phyloP scores from a whole-genome alignment of 2,888 invertebrate species.

The Eupithecia tripunctaria region DNA sequence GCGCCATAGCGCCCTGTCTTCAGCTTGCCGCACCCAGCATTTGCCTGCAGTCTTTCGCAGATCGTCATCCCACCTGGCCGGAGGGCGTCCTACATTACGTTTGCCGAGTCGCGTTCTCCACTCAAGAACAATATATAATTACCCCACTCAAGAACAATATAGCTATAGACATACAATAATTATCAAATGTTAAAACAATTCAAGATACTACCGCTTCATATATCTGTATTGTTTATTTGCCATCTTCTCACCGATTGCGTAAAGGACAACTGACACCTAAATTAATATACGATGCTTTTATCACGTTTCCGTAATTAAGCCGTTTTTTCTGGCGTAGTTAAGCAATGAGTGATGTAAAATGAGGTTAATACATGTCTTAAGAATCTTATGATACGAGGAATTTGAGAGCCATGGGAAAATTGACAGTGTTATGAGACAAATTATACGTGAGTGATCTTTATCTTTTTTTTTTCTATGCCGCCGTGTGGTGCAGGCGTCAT shows the following conservation, averaged over 20 bases:
- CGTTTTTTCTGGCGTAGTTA: conserved; percentile 35
- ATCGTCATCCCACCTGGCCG: too few species aligned
- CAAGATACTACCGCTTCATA: background rate
- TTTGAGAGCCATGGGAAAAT: conserved; percentile 46
- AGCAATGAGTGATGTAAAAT: conserved; percentile 33
- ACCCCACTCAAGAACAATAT: too few species aligned
- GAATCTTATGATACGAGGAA: conserved; percentile 37
- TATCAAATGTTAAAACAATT: too few species aligned
- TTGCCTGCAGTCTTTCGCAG: too few species aligned
- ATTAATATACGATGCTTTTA: conserved; percentile 24
- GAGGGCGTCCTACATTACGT: too few species aligned
- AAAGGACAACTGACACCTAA: conserved; percentile 24
- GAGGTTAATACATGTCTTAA: conserved; percentile 36
- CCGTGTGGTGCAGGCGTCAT: too few species aligned
- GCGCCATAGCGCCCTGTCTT: too few species aligned
- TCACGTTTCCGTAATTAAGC: conserved; percentile 42
- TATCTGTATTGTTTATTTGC: background rate
- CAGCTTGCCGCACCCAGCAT: too few species aligned
- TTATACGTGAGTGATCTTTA: conserved; percentile 15
- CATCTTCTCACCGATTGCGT: conserved; percentile 20
- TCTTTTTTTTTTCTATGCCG: too few species aligned
- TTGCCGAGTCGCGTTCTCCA: too few species aligned
- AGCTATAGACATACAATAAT: too few species aligned
- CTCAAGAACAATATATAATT: too few species aligned
- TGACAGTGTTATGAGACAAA: conserved; percentile 27